Evolutionary conservation across 2,113 vertebrate species (phyloP), one percentile per base, ranked within the genome.

Genomic region (Lycocorax pyrrhopterus): DNA sequence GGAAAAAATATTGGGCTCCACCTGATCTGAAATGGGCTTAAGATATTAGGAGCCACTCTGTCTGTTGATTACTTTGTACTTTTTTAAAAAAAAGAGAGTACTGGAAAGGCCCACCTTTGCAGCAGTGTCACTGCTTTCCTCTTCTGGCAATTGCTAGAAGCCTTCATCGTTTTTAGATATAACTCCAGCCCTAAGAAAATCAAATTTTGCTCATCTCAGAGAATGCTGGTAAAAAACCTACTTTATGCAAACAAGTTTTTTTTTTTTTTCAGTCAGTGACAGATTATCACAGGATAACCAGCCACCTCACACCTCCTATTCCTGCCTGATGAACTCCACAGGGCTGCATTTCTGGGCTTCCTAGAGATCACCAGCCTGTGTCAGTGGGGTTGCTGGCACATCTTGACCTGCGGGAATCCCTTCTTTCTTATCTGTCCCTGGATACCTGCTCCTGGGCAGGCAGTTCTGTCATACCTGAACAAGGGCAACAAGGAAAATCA

Each of bases 371-470:
- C 7, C 30, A 33, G 6, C 15, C 29, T 55, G 29, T 39, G 7
- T 55, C 51, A 33, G 14, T 4, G 4, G 35, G 14, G 23, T 6
- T 58, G n/a, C 21, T 52, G 0, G 0, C 27, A 26, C 4, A 0
- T 46, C 27, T 35, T 43, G 37, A 20, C 16, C n/a, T 29, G 7
- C 2, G 8, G 15, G 5, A 74, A 39, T 68, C 33, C 22, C 27
- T 76, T 44, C 15, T n/a, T 69, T 37, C 46, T 55, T 4, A 30
- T 51, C 13, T 52, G 12, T 19, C 2, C 51, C 33, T 62, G 64
- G 12, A 11, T 53, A 16, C 5, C 25, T 32, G 21, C 7, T 55
- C 7, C 46, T 60, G 44, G 44, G 13, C 4, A 41, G 18, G 26
- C 39, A 53, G 5, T 13, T 81, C 35, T 78, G 33, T 64, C 13